Evolutionary conservation across 2,113 vertebrate species (phyloP).

Genomic region (Gopherus evgoodei): DNA sequence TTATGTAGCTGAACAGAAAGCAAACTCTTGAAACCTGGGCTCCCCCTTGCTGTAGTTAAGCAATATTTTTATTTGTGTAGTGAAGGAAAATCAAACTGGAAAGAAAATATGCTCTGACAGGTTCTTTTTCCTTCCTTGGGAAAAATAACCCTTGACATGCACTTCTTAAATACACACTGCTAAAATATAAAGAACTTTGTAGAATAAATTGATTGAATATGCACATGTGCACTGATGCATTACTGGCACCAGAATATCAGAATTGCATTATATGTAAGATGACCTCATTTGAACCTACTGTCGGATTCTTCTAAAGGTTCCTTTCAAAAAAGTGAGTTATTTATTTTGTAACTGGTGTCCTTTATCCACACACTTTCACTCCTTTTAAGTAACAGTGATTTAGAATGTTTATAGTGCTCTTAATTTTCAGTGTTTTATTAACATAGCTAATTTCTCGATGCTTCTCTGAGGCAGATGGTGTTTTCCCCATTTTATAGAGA

Average conservation of each 20-base stretch:
- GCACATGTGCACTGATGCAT: background rate
- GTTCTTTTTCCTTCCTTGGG: background rate
- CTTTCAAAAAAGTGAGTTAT: background rate
- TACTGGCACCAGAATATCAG: background rate
- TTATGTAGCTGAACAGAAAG: background rate
- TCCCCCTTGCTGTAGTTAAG: background rate
- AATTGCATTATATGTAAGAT: background rate
- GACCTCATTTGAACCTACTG: background rate
- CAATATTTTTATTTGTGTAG: background rate
- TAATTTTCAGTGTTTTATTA: background rate
- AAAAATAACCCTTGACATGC: background rate
- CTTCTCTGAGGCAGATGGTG: rapidly evolving
- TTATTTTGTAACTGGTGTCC: background rate
- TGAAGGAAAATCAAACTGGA: background rate
- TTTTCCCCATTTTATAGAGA: background rate
- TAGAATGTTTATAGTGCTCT: background rate
- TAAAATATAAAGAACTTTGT: background rate
- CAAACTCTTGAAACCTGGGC: background rate
- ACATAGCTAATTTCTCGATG: background rate
- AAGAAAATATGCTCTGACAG: background rate
- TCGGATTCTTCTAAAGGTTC: background rate
- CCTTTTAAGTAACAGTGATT: background rate
- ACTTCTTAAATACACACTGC: background rate
- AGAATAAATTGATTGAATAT: background rate
- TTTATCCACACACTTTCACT: background rate